phyloP scores from a whole-genome alignment of 2,888 invertebrate species.

The Dicyrtomina minuta region DNA sequence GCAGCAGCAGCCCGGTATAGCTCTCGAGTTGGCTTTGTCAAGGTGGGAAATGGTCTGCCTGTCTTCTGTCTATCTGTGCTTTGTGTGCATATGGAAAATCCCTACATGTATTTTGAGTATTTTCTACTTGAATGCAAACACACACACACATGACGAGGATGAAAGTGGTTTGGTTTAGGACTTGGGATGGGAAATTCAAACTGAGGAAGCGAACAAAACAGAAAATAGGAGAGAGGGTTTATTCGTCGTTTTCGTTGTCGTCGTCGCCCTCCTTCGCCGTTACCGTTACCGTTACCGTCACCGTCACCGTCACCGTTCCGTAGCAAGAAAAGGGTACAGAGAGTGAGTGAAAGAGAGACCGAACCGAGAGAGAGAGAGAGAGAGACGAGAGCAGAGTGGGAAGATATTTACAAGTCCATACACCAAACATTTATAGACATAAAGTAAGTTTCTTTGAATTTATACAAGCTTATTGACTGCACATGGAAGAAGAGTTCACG shows the following conservation, averaged over 20 bases:
- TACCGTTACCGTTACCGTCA: too few relatives aligned
- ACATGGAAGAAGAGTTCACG: slow-evolving; percentile 37
- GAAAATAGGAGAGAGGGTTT: background rate
- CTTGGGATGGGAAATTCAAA: too few relatives aligned
- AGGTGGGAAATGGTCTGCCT: too few relatives aligned
- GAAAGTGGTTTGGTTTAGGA: too few relatives aligned
- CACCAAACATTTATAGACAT: background rate
- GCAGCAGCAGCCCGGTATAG: slow-evolving; percentile 14
- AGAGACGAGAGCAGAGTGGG: background rate
- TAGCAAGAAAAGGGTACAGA: background rate
- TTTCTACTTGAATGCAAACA: too few relatives aligned
- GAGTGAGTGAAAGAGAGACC: background rate
- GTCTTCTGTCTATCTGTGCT: too few relatives aligned
- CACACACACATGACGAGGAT: too few relatives aligned
- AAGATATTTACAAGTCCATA: background rate
- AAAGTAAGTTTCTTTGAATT: background rate
- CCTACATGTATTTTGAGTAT: too few relatives aligned
- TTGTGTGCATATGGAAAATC: too few relatives aligned
- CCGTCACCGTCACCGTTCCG: too few relatives aligned
- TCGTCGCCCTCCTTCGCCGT: too few relatives aligned
- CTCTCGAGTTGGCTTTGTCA: too few relatives aligned
- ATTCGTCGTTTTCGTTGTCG: background rate
- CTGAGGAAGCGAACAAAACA: background rate
- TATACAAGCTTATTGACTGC: slow-evolving; percentile 31
- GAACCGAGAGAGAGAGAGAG: background rate